A percentile compares a stretch with the other conserved stretches of the same genome.
phyloP scores from a whole-genome alignment of 2,113 vertebrate genomes.

The Clarias batrachus region DNA sequence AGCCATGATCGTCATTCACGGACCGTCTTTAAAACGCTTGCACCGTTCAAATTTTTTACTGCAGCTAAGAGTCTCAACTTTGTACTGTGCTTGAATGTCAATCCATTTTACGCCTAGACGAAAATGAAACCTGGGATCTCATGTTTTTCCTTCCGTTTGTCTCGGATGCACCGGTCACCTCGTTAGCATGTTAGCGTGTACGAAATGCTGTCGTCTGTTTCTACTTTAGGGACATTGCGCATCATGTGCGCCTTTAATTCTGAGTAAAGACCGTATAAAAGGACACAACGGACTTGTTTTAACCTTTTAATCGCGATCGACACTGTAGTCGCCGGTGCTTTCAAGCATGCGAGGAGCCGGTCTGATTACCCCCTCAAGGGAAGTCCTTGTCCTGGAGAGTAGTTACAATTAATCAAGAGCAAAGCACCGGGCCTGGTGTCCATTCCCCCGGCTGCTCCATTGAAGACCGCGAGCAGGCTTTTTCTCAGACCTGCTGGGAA shows the following conservation, averaged over 20 bases:
- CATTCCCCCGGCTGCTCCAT: background rate
- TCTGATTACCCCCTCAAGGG: background rate
- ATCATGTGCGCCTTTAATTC: background rate
- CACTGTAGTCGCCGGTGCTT: background rate
- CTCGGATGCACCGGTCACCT: background rate
- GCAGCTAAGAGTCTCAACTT: no score
- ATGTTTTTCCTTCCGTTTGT: background rate
- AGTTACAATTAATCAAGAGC: background rate
- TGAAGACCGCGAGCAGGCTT: background rate
- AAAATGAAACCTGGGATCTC: background rate
- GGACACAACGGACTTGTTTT: background rate
- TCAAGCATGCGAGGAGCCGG: background rate
- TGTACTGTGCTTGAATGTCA: no score
- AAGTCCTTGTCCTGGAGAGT: background rate
- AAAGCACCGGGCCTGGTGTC: background rate
- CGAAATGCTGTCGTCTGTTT: background rate
- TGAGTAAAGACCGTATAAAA: background rate
- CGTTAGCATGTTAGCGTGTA: background rate
- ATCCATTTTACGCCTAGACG: no score
- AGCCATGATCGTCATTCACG: no score
- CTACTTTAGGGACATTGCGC: no score
- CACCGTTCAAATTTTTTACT: no score
- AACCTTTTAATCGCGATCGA: background rate
- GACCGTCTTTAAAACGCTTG: no score
- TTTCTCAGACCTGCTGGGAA: constrained; percentile 3